Evolutionary conservation across 2,113 vertebrate species (phyloP), one percentile per base, ranked within the genome.

Genomic region (Microcebus lehilahytsara): DNA sequence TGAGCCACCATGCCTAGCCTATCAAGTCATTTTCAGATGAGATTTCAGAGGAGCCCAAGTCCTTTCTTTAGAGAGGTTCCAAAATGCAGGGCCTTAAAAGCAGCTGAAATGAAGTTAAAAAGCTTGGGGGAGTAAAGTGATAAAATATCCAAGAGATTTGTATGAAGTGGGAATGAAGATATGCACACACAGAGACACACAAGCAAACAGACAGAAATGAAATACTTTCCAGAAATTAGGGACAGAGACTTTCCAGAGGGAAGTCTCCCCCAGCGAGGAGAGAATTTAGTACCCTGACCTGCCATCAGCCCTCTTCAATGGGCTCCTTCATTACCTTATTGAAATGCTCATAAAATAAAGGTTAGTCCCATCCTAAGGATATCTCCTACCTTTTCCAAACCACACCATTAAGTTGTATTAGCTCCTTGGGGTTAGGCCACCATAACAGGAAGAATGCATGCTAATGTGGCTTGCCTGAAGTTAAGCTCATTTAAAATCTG

Each of bases 301-400:
- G 95, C 96, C 91, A 97, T 95, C 97, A 89, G 87, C 93, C 42
- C 84, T 74, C 93, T 93, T 79, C 91, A 87, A 95, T 96, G 97
- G 95, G 98, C 98, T 97, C 86, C 79, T 79, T 72, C 96, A 85
- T 97, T 95, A 53, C 95, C 97, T 67, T 97, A 98, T 92, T 91
- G 71, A 96, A 97, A 95, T 97, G 97, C 97, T 97, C 98, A 84
- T 98, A 98, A 98, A 98, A 95, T 96, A 98, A 99, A 98, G 98
- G 98, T 98, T 98, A 98, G 93, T 96, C 93, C 85, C 98, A 97
- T 98, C 98, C 98, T 97, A 95, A 96, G 98, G 98, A 98, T 94
- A 99, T 97, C 98, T 87, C 87, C 95, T 97, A 98, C 98, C 98
- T 99, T 98, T 98, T 97, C 95, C 95, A 98, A 98, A 97, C 78